A percentile compares a stretch with the other conserved stretches of the same genome.
These are phyloP conservation scores for Chaetogeoica ovagalla DNA, from an alignment of 2,888 invertebrate species.

Conservation along the genomic window DNA sequence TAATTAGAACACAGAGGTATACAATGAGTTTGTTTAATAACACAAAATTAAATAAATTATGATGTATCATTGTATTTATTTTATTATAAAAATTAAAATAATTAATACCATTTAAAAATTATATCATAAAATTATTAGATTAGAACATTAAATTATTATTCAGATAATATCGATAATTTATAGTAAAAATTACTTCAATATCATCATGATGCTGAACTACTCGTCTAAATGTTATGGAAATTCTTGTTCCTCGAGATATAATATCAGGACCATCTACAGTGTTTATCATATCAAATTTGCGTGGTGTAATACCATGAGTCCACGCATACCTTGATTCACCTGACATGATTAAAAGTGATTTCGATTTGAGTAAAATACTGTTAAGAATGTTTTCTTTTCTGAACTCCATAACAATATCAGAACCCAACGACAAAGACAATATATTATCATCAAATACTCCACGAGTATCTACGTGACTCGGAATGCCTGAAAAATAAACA, in stretches of 20 bases:
- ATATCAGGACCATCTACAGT: conserved; percentile 64
- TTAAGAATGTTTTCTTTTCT: conserved; percentile 67
- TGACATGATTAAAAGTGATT: conserved; percentile 79
- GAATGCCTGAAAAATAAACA: conserved; percentile 73
- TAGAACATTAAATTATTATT: too few species aligned
- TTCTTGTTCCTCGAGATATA: conserved; percentile 65
- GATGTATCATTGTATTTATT: neutral
- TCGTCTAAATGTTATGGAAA: conserved; percentile 84
- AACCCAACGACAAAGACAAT: conserved; percentile 81
- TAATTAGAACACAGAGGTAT: neutral
- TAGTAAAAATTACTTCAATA: conserved; percentile 16
- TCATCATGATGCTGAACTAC: neutral
- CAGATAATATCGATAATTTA: neutral
- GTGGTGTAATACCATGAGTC: conserved; percentile 85
- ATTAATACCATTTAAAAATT: neutral
- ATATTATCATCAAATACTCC: conserved; percentile 90
- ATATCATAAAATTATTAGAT: too few species aligned
- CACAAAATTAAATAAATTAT: neutral
- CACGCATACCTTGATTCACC: conserved; percentile 78
- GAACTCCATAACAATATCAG: conserved; percentile 88
- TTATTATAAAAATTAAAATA: neutral
- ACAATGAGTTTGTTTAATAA: neutral
- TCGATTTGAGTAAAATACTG: conserved; percentile 69
- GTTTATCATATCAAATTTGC: conserved; percentile 76
- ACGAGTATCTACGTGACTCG: conserved; percentile 92